A percentile compares a stretch with the other conserved stretches of the same genome.
Evolutionary conservation across 2,888 invertebrate species (phyloP).

Genomic region (Xestia c-nigrum): DNA sequence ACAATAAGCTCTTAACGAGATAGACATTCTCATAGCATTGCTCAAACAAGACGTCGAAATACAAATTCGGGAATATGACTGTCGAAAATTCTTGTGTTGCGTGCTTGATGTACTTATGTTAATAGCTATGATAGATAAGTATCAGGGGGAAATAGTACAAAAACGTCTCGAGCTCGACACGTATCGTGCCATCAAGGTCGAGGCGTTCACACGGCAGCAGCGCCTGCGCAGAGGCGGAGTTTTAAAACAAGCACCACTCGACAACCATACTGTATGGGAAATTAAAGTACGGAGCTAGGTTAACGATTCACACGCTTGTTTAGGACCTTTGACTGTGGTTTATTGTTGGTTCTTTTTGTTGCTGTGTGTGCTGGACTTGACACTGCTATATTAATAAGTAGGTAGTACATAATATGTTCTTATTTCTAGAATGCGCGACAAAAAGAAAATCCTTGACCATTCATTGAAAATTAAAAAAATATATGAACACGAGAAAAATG

Average conservation of each 20-base stretch:
- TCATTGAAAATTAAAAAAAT: not conserved
- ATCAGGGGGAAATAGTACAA: conserved; percentile 71
- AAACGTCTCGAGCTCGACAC: conserved; percentile 66
- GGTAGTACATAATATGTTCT: too few relatives aligned
- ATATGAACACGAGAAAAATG: not conserved
- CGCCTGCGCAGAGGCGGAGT: conserved; percentile 48
- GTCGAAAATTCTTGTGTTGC: conserved; percentile 34
- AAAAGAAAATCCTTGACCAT: not conserved
- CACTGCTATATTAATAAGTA: not conserved
- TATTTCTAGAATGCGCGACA: not conserved
- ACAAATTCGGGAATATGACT: conserved; percentile 49
- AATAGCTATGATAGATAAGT: conserved; percentile 64
- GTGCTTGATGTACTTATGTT: conserved; percentile 61
- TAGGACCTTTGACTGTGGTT: conserved; percentile 36
- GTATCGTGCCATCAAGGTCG: conserved; percentile 82
- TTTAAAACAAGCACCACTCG: conserved; percentile 55
- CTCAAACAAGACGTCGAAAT: conserved; percentile 40
- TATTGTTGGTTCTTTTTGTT: conserved; percentile 23
- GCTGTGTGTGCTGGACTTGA: not conserved
- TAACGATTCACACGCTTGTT: conserved; percentile 60
- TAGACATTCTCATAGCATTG: conserved; percentile 47
- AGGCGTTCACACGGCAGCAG: conserved; percentile 84
- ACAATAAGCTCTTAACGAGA: conserved; percentile 37
- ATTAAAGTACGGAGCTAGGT: conserved; percentile 62
- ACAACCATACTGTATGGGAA: conserved; percentile 70